Percentiles rank a stretch among this genome's conserved stretches.
phyloP scores from a whole-genome alignment of 2,888 invertebrate species.

The Polylopha cassiicola region DNA sequence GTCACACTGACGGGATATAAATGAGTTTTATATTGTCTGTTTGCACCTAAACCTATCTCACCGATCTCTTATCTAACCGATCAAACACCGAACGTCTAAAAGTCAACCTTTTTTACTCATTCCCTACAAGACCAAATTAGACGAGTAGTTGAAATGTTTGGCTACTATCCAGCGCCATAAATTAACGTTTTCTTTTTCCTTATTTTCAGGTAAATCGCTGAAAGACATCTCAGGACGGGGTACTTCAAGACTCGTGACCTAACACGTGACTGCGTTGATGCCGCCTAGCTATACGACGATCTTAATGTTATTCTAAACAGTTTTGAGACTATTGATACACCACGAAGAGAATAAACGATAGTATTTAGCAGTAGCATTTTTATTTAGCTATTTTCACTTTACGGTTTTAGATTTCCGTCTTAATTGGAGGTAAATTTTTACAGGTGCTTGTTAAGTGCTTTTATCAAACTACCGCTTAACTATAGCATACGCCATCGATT shows the following conservation, averaged over 20 bases:
- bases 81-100: slow-evolving; percentile 54
- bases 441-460: too few relatives aligned
- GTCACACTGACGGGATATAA: slow-evolving; percentile 71
- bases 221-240: slow-evolving; percentile 51
- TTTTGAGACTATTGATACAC: not conserved
- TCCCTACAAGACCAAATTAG: slow-evolving; percentile 65
- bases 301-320: slow-evolving; percentile 9
- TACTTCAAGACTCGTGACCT: slow-evolving; percentile 40
- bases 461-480: slow-evolving; percentile 6
- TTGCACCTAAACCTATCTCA: slow-evolving; percentile 68
- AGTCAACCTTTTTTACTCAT: slow-evolving; percentile 65
- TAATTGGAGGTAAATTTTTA: too few relatives aligned
- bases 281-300: slow-evolving; percentile 6
- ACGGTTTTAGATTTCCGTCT: too few relatives aligned
- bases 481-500: slow-evolving; percentile 32
- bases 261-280: slow-evolving; percentile 28
- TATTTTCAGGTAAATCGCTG: slow-evolving; percentile 74
- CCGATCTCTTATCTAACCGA: slow-evolving; percentile 55
- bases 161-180: slow-evolving; percentile 66
- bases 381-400: slow-evolving; percentile 8
- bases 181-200: slow-evolving; percentile 68
- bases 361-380: slow-evolving; percentile 16
- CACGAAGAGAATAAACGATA: slow-evolving; percentile 13
- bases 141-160: slow-evolving; percentile 72
- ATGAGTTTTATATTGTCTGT: slow-evolving; percentile 73